Conservation (phyloP, 2,113 vertebrate species). For the Pseudorectes ferrugineus region DNA sequence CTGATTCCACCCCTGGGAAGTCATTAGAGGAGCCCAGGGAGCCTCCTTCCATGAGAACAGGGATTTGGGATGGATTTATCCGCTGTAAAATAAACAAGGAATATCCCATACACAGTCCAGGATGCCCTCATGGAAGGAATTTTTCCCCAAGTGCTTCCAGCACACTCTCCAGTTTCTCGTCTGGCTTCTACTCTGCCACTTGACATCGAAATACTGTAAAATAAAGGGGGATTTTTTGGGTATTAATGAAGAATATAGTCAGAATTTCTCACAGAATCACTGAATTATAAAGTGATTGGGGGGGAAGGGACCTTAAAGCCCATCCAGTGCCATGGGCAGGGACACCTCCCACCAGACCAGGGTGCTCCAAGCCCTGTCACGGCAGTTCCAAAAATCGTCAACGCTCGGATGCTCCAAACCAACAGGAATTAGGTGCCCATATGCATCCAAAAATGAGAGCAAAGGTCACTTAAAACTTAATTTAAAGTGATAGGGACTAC, state of each 20-base stretch:
- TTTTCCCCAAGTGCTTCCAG: neutral
- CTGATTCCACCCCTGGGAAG: neutral
- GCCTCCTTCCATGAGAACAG: neutral
- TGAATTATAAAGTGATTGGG: neutral
- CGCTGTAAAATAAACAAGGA: neutral
- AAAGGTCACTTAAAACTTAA: neutral
- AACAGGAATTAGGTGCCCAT: neutral
- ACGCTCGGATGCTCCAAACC: neutral
- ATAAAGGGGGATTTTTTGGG: neutral
- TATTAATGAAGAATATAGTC: neutral
- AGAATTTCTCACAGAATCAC: neutral
- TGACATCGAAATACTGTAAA: neutral
- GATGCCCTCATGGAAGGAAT: neutral
- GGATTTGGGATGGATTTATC: neutral
- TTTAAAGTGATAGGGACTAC: neutral
- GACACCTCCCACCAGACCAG: neutral
- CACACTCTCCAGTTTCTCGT: neutral
- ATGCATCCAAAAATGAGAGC: neutral
- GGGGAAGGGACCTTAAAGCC: neutral
- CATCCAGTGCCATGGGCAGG: neutral
- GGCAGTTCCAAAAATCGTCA: neutral
- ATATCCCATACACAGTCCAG: neutral
- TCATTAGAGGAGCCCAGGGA: neutral
- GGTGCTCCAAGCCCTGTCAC: neutral
- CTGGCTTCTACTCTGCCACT: neutral